A percentile compares a stretch with the other conserved stretches of the same genome.
phyloP scores from a whole-genome alignment of 2,797 vertebrate species.

The Notolabrus celidotus region DNA sequence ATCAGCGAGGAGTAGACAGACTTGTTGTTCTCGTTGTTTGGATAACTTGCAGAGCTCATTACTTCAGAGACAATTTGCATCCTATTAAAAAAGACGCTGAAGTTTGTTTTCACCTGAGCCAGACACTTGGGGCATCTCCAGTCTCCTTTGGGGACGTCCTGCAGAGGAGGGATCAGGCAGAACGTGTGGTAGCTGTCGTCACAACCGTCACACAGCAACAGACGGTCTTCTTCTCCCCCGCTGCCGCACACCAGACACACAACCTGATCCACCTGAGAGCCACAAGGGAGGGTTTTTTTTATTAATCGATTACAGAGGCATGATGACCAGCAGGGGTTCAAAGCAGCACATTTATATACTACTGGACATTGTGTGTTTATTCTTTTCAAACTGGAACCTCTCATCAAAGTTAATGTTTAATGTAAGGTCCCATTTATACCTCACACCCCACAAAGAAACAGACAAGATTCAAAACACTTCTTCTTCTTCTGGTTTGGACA shows the following conservation, averaged over 20 bases:
- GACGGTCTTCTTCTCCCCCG: slow-evolving; percentile 93
- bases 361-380: background rate
- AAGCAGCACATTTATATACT: too few relatives aligned
- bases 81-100: background rate
- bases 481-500: background rate
- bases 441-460: background rate
- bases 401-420: background rate
- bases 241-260: slow-evolving; percentile 95
- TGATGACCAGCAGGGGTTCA: background rate
- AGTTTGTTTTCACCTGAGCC: slow-evolving; percentile 89
- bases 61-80: background rate
- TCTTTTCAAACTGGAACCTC: background rate
- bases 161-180: slow-evolving; percentile 94
- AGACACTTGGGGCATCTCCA: slow-evolving; percentile 98
- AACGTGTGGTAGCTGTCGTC: slow-evolving; percentile 99
- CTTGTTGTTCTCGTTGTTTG: background rate
- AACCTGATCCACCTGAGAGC: slow-evolving; percentile 92
- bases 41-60: background rate
- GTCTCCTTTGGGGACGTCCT: slow-evolving; percentile 95
- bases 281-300: background rate
- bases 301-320: slow-evolving; percentile 3
- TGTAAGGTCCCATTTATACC: background rate
- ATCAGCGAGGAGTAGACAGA: background rate
- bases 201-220: slow-evolving; percentile 96
- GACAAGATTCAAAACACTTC: background rate